Evolutionary conservation across 2,888 invertebrate species (phyloP), one percentile per base, ranked within the genome.

Genomic region (Plagiodera versicolora): DNA sequence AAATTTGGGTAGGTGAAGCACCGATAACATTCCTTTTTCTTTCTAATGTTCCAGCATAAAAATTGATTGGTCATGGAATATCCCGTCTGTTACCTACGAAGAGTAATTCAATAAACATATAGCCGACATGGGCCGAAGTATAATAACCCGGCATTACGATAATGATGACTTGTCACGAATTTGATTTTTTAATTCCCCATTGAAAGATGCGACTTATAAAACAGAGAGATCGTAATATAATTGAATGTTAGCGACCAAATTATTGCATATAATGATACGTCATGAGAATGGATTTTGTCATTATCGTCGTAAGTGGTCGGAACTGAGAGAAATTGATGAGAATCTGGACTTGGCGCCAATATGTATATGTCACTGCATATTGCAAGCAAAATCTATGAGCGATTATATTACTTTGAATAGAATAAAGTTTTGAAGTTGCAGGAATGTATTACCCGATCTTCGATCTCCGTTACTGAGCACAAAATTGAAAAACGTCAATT

Each of bases 251-350:
- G 56, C 56, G 56, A 28, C 48, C 44, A 49, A 60, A 56, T 60
- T 60, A 56, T 60, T 60, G 56, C 52, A 24, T 45, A 48, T 60
- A 60, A 60, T 60, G 60, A 60, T 56, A 56, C 17, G 30, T 56
- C 35, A n/a, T 56, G 28, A 60, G 56, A 60, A 60, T 56, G 56
- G 51, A 17, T 56, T 48, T 19, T 56, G 56, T 47, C 20, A 58
- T 58, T 58, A 60, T 56, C 56, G 51, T 60, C 51, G 17, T 60
- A 56, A 60, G 56, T 60, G 51, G n/a, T 50, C 46, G 35, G 28
- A 48, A n/a, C 39, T 56, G 60, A 56, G 60, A 56, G 56, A 60
- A 60, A 51, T 60, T 52, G 60, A 60, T 60, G 45, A 46, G 20
- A 32, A 10, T 32, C 32, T 32, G 32, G 5, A 32, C 35, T 60